Evolutionary conservation across 2,797 vertebrate genomes (phyloP).

Genomic region (Cercopithecus diana): DNA sequence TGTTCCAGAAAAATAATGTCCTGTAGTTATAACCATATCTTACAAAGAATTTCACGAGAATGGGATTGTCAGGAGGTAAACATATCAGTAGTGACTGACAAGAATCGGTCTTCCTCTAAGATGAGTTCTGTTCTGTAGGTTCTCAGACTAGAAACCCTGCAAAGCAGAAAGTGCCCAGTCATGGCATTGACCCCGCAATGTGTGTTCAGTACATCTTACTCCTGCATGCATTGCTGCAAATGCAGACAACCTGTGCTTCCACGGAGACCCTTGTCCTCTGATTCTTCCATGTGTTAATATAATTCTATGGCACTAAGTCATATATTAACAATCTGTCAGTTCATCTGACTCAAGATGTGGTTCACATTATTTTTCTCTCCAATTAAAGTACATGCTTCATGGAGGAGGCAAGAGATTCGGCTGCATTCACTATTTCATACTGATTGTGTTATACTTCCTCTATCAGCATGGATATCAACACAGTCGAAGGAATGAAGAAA

Average conservation of each 20-base stretch:
- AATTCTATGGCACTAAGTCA: accelerated
- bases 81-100: accelerated
- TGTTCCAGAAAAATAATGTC: too few relatives aligned
- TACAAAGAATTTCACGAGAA: too few relatives aligned
- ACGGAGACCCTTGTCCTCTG: accelerated
- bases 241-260: not conserved
- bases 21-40: too few relatives aligned
- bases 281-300: accelerated
- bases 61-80: accelerated
- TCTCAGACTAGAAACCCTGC: not conserved
- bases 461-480: not conserved
- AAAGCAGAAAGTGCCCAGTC: accelerated
- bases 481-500: accelerated
- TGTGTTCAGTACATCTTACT: accelerated
- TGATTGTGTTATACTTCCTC: accelerated
- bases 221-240: not conserved
- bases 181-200: accelerated
- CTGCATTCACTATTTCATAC: too few relatives aligned
- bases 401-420: not conserved
- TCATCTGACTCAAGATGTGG: accelerated
- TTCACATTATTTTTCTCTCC: too few relatives aligned
- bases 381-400: accelerated
- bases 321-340: not conserved
- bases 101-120: accelerated
- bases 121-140: accelerated